Base-by-base conservation (phyloP, 2,888 invertebrate genomes). In the Perizoma affinitatum region DNA sequence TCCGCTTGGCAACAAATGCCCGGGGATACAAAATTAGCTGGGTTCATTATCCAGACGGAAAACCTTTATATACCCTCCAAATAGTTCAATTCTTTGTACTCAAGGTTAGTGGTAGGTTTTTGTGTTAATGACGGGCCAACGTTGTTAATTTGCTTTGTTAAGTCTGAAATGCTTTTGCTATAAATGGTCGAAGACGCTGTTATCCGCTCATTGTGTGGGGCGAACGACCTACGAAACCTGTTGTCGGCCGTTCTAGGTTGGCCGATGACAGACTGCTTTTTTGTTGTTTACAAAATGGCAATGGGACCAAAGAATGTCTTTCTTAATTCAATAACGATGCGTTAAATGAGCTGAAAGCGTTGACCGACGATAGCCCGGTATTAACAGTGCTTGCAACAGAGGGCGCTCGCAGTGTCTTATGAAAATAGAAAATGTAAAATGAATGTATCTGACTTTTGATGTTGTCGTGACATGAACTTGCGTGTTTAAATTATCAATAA, bases 171-270 rank as follows among this genome's bases (percentile, higher is more conserved):
- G n/a, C n/a, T n/a, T n/a, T n/a, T n/a, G n/a, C 53, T 55, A 41
- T 38, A 49, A 44, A 57, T 57, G 36, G 56, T 44, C 44, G 61
- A 48, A 44, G 48, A 56, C 5, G 43, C 47, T 56, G n/a, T 11
- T 57, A 51, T 40, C 52, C 36, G 49, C 43, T 70, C 69, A 58
- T 66, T 66, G 58, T 62, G 54, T 61, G 71, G 64, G 82, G 80
- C 70, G 66, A 76, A 74, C 69, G 82, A 80, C 78, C 79, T 71
- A 63, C 66, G 63, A 67, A 80, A 80, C 80, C 79, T 70, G 82
- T 81, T 77, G 67, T 58, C 55, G 63, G 63, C 66, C 53, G 67
- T 65, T 69, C 70, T 73, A 70, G 67, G 67, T 52, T 63, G 70
- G 65, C 68, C 66, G 61, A 52, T 65, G 45, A 53, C 58, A 38